Conservation (phyloP, 1,140 invertebrate species). For the Steinernema feltiae region DNA sequence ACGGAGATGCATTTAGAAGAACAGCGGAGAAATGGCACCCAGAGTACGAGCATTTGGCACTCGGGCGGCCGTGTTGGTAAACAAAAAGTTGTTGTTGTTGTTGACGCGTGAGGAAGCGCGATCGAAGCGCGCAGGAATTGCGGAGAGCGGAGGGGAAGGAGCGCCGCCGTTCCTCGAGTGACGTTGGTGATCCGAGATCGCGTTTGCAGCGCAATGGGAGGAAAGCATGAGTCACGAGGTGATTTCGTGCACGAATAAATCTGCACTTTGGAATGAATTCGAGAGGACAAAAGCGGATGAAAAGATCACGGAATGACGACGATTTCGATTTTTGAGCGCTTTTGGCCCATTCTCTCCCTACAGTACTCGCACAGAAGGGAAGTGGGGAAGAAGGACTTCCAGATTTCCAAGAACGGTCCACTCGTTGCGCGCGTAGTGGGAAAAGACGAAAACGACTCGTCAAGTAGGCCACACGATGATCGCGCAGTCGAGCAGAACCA, state of each 20-base stretch:
- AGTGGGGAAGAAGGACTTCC: not conserved
- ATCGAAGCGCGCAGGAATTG: too few relatives aligned
- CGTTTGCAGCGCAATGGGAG: too few relatives aligned
- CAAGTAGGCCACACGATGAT: slow-evolving; percentile 13
- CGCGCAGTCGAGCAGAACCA: slow-evolving; percentile 7
- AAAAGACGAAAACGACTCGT: not conserved
- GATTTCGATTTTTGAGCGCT: too few relatives aligned
- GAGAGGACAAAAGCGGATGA: too few relatives aligned
- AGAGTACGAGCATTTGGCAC: slow-evolving; percentile 1
- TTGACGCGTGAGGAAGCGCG: not conserved
- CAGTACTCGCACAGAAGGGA: too few relatives aligned
- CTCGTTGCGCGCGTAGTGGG: not conserved
- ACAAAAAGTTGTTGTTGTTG: slow-evolving; percentile 6
- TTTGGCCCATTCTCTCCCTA: too few relatives aligned
- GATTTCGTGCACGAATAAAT: too few relatives aligned
- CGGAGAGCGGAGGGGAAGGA: not conserved
- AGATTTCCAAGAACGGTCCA: not conserved
- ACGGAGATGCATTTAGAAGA: not conserved
- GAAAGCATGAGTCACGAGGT: too few relatives aligned
- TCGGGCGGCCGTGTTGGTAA: not conserved
- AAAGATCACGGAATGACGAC: too few relatives aligned
- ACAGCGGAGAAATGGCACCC: slow-evolving; percentile 2
- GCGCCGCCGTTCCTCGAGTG: not conserved
- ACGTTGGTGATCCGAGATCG: too few relatives aligned
- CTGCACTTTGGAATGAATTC: too few relatives aligned